Conservation (phyloP, 2,888 invertebrate species). For the Caenorhabditis sp. region DNA sequence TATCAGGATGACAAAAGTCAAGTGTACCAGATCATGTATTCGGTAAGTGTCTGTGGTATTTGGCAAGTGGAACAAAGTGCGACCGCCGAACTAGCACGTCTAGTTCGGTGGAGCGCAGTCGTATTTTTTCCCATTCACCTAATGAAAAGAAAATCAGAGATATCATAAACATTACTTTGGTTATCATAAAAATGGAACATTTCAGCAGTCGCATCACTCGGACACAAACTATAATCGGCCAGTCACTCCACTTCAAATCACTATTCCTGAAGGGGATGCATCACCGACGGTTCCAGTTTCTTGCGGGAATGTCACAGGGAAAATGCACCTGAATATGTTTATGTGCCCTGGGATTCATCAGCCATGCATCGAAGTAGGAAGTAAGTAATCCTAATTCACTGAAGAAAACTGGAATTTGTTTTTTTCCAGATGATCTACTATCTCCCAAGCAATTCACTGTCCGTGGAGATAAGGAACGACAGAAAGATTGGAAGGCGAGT, state of each 20-base stretch:
- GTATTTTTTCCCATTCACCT: no score
- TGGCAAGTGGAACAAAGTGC: no score
- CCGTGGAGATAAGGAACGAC: slow-evolving; percentile 84
- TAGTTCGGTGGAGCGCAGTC: no score
- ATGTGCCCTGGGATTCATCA: slow-evolving; percentile 84
- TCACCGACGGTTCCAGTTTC: slow-evolving; percentile 69
- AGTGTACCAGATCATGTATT: slow-evolving; percentile 51
- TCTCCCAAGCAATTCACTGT: slow-evolving; percentile 84
- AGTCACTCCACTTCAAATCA: slow-evolving; percentile 43
- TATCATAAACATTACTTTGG: no score
- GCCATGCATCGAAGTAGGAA: slow-evolving; percentile 83
- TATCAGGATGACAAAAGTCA: slow-evolving; percentile 17
- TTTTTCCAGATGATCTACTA: slow-evolving; percentile 79
- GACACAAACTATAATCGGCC: slow-evolving; percentile 35
- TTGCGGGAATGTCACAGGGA: slow-evolving; percentile 73
- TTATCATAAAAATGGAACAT: no score
- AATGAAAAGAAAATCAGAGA: no score
- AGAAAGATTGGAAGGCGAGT: slow-evolving; percentile 85
- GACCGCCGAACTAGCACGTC: no score
- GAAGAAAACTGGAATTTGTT: not conserved
- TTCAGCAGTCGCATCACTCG: slow-evolving; percentile 30
- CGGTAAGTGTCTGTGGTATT: slow-evolving; percentile 44
- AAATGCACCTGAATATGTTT: slow-evolving; percentile 80
- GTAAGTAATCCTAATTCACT: slow-evolving; percentile 39
- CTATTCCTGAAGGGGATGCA: slow-evolving; percentile 42